These are phyloP conservation scores for Rhinoderma darwinii DNA, from an alignment of 2,113 vertebrate species.

Conservation along the genomic window DNA sequence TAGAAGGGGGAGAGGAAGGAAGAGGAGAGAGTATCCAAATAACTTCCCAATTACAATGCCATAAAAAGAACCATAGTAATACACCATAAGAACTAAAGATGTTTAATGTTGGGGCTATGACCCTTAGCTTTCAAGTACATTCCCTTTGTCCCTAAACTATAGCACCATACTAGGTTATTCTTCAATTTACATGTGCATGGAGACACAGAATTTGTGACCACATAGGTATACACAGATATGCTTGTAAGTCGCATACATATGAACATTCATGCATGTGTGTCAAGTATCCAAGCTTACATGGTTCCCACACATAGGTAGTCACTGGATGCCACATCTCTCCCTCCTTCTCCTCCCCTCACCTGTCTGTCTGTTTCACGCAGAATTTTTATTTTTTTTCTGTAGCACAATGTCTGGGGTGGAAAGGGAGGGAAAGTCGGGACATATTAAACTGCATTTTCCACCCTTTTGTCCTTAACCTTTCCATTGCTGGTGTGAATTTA, in stretches of 20 bases:
- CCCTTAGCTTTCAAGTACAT: neutral
- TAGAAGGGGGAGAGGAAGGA: conserved; percentile 46
- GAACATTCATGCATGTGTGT: neutral
- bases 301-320: neutral
- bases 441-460: conserved; percentile 20
- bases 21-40: conserved; percentile 47
- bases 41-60: neutral
- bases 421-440: conserved; percentile 46
- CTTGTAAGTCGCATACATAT: neutral
- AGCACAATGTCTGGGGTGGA: conserved; percentile 46
- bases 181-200: neutral
- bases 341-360: conserved; percentile 53
- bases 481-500: conserved; percentile 18
- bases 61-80: neutral
- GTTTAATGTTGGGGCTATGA: neutral
- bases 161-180: neutral
- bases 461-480: conserved; percentile 30
- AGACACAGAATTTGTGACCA: neutral
- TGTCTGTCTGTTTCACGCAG: conserved; percentile 52
- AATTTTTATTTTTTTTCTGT: conserved; percentile 37
- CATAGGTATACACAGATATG: neutral
- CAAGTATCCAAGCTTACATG: neutral
- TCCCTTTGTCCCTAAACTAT: neutral
- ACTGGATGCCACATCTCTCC: conserved; percentile 50
- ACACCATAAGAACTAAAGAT: neutral